Base-by-base conservation (phyloP, 2,888 invertebrate genomes). In the Alentia gelatinosa region DNA sequence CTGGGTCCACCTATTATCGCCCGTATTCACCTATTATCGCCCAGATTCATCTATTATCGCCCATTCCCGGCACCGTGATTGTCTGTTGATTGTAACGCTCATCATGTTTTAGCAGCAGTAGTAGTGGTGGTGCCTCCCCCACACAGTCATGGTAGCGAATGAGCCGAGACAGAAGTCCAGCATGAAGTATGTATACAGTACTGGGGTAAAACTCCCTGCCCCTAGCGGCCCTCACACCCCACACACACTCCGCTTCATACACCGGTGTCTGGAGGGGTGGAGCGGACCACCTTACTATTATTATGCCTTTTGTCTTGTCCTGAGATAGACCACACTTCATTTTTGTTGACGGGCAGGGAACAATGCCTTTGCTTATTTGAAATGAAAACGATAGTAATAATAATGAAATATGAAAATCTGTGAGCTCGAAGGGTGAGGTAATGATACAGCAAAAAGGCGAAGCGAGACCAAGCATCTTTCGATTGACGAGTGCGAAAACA, bases 91-190 rank as follows among this genome's bases (percentile, higher is more conserved):
- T 79, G 7, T 39, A 79, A 33, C n/a, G 79, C 39, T 35, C 79
- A 37, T 35, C 5, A 33, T 74, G 30, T 1, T 15, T 74, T 33
- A 3, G 30, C 4, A 3, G 12, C 4, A 26, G 15, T 74, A 33
- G 47, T 47, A 47, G 9, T 19, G 47, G 9, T 47, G 9, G 33
- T 74, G 30, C 30, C n/a, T 63, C n/a, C 7, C n/a, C 63, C 9
- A 63, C 63, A 74, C 4, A 56, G n/a, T n/a, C n/a, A 33, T 33
- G 5, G 74, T 74, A 74, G 19, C 30, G 26, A 15, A 74, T 74
- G 26, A 74, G 30, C 74, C 23, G 79, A 79, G 79, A 79, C 79
- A 79, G 79, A 79, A 26, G 79, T 79, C 79, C 79, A 79, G 19
- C n/a, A 1, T 26, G 26, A 74, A 30, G 74, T 33, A 19, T 56